phyloP scores from a whole-genome alignment of 1,140 invertebrate species.

The Pogonognathellus flavescens region DNA sequence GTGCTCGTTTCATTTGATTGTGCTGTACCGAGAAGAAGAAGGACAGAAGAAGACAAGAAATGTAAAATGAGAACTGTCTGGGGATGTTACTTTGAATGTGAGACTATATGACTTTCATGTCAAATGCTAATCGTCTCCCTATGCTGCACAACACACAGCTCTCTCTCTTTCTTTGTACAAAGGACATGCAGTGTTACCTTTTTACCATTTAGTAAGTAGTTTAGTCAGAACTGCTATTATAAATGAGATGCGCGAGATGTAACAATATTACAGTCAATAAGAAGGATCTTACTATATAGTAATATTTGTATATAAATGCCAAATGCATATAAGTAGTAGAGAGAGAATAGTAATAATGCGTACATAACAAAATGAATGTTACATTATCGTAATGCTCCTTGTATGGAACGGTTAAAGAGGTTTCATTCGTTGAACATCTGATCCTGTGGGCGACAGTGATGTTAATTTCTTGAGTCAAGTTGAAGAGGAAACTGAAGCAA shows the following conservation, averaged over 20 bases:
- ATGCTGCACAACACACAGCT: too few species aligned
- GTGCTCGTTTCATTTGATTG: too few species aligned
- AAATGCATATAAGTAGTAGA: not conserved
- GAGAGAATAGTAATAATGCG: not conserved
- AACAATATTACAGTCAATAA: too few species aligned
- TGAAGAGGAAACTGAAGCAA: slow-evolving; percentile 44
- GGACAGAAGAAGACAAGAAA: not conserved
- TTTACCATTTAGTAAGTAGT: too few species aligned
- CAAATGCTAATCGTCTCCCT: not conserved
- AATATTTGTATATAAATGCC: too few species aligned
- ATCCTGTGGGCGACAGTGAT: slow-evolving; percentile 36
- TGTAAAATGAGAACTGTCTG: not conserved
- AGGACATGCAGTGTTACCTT: too few species aligned
- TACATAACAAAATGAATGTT: not conserved
- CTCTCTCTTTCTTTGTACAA: too few species aligned
- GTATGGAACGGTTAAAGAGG: slow-evolving; percentile 21
- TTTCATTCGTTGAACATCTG: slow-evolving; percentile 28
- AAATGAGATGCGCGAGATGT: too few species aligned
- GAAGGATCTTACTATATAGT: too few species aligned
- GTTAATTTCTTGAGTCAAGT: slow-evolving; percentile 26
- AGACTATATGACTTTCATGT: not conserved
- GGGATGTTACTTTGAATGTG: not conserved
- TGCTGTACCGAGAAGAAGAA: not conserved
- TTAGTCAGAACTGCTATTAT: too few species aligned
- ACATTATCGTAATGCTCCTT: slow-evolving; percentile 12